A percentile compares a stretch with the other conserved stretches of the same genome.
These are phyloP conservation scores for Planococcus citri DNA, from an alignment of 1,140 invertebrate species.

Conservation along the genomic window DNA sequence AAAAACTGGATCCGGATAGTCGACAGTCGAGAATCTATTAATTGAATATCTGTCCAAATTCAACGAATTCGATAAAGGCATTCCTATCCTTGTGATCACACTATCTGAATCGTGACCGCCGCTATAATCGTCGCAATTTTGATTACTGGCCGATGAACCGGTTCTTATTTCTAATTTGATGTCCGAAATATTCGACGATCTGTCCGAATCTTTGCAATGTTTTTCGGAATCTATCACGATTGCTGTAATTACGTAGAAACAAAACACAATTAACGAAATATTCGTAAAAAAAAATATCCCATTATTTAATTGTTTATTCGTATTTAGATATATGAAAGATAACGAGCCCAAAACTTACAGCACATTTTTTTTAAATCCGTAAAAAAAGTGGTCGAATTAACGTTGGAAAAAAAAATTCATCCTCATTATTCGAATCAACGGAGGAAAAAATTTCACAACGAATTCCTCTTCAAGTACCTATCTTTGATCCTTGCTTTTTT, in stretches of 20 bases:
- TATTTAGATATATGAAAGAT: too few relatives aligned
- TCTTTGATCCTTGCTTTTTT: too few relatives aligned
- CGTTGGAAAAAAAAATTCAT: too few relatives aligned
- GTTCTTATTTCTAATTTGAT: slow-evolving; percentile 75
- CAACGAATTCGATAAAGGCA: slow-evolving; percentile 61
- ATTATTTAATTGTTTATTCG: background rate
- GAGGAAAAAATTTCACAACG: too few relatives aligned
- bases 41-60: slow-evolving; percentile 37
- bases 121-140: slow-evolving; percentile 9
- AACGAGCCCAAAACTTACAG: too few relatives aligned
- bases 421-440: too few relatives aligned
- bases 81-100: slow-evolving; percentile 33
- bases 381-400: too few relatives aligned
- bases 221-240: slow-evolving; percentile 52
- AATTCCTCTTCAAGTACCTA: too few relatives aligned
- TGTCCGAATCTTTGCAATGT: slow-evolving; percentile 70
- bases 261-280: background rate
- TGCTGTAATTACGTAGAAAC: slow-evolving; percentile 26
- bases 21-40: slow-evolving; percentile 58
- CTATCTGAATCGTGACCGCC: slow-evolving; percentile 9
- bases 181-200: slow-evolving; percentile 80
- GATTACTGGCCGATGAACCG: slow-evolving; percentile 12
- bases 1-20: slow-evolving; percentile 71
- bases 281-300: background rate
- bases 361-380: too few relatives aligned